phyloP scores from a whole-genome alignment of 2,113 vertebrate genomes.

The Microcebus griseorufus region DNA sequence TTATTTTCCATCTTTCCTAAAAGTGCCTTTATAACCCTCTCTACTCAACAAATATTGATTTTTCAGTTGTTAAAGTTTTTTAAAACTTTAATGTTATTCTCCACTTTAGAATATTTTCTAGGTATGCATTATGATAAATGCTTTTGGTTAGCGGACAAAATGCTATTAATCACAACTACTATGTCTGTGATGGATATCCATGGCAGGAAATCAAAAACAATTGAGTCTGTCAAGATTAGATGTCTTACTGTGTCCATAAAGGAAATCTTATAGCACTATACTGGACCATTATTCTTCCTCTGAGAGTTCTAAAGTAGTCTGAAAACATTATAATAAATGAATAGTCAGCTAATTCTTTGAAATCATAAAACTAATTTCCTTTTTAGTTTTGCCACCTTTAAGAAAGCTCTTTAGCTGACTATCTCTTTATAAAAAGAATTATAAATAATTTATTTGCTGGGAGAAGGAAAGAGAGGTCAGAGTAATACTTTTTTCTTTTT shows the following conservation, averaged over 20 bases:
- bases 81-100: conserved; percentile 47
- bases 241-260: conserved; percentile 65
- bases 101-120: conserved; percentile 62
- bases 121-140: conserved; percentile 61
- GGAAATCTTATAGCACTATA: conserved; percentile 37
- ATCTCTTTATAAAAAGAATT: conserved; percentile 71
- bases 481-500: background rate
- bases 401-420: conserved; percentile 75
- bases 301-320: conserved; percentile 65
- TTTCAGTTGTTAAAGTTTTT: conserved; percentile 54
- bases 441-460: conserved; percentile 73
- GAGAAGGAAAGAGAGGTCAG: conserved; percentile 49
- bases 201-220: conserved; percentile 74
- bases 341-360: conserved; percentile 72
- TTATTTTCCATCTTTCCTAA: conserved; percentile 20
- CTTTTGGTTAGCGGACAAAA: conserved; percentile 66
- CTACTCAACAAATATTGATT: conserved; percentile 45
- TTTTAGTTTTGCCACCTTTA: conserved; percentile 72
- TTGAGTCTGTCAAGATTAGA: conserved; percentile 68
- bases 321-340: conserved; percentile 73
- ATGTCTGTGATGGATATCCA: conserved; percentile 65
- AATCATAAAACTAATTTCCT: conserved; percentile 73
- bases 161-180: conserved; percentile 71
- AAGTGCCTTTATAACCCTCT: conserved; percentile 24
- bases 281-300: conserved; percentile 65